These are phyloP conservation scores for Luidia sarsii DNA, from an alignment of 53 echinoderm and acorn worm species.

Conservation along the genomic window DNA sequence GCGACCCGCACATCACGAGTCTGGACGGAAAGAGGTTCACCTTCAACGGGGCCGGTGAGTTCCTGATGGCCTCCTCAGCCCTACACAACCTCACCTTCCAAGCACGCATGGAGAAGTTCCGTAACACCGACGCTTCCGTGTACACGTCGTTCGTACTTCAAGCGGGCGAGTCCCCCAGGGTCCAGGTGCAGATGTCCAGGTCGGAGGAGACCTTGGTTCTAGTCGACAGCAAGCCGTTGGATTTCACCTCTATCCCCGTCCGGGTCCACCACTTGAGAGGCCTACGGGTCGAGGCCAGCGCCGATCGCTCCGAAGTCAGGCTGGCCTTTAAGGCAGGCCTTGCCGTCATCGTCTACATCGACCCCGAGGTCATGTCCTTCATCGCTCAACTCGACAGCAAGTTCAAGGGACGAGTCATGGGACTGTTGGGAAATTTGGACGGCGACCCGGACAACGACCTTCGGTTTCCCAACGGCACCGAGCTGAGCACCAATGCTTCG, in stretches of 20 bases:
- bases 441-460: slow-evolving; percentile 58
- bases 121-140: slow-evolving; percentile 42
- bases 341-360: slow-evolving; percentile 27
- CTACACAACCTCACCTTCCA: slow-evolving; percentile 61
- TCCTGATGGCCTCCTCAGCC: slow-evolving; percentile 35
- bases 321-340: slow-evolving; percentile 43
- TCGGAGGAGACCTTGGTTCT: slow-evolving; percentile 43
- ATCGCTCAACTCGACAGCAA: slow-evolving; percentile 51
- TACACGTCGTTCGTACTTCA: slow-evolving; percentile 60
- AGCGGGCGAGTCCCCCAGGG: slow-evolving; percentile 27
- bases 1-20: slow-evolving; percentile 67
- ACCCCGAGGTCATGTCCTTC: slow-evolving; percentile 62
- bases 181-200: slow-evolving; percentile 60
- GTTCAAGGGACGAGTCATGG: slow-evolving; percentile 43
- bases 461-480: slow-evolving; percentile 42
- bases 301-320: slow-evolving; percentile 41
- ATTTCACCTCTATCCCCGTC: background rate
- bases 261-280: slow-evolving; percentile 3
- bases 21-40: slow-evolving; percentile 56
- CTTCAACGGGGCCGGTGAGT: slow-evolving; percentile 71
- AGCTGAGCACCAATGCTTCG: slow-evolving; percentile 18
- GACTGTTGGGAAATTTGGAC: slow-evolving; percentile 65
- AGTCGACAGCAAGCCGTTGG: slow-evolving; percentile 36
- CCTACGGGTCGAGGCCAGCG: slow-evolving; percentile 12
- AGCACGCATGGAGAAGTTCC: slow-evolving; percentile 58